A percentile compares a stretch with the other conserved stretches of the same genome.
phyloP scores from a whole-genome alignment of 2,113 vertebrate species.

The Amazona vittata region DNA sequence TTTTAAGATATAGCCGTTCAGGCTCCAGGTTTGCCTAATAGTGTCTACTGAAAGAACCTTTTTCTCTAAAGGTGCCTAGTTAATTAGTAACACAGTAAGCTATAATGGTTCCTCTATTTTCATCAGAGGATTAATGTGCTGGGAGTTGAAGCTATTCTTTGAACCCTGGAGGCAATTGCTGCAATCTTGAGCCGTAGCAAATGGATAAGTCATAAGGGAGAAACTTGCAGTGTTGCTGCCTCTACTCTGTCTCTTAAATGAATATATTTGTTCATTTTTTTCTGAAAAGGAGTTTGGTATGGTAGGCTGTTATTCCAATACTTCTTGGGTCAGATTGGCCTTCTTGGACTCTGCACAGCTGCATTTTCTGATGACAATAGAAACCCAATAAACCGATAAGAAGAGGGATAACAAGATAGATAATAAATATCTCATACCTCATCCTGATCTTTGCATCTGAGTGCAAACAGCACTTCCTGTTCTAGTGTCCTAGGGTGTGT shows the following conservation, averaged over 20 bases:
- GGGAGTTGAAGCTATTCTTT: neutral
- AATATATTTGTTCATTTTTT: neutral
- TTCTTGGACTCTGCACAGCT: neutral
- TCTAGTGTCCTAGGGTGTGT: neutral
- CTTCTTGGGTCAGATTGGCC: neutral
- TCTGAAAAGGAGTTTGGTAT: neutral
- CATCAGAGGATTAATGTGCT: neutral
- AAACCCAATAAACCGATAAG: neutral
- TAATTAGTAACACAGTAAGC: conserved; percentile 7
- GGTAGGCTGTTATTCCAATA: neutral
- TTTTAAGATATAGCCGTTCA: neutral
- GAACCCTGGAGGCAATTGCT: neutral
- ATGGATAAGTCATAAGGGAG: neutral
- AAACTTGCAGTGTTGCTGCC: neutral
- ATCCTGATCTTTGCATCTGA: neutral
- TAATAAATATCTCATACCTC: neutral
- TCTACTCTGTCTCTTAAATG: neutral
- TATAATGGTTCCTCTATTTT: neutral
- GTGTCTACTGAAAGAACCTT: neutral
- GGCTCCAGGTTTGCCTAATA: neutral
- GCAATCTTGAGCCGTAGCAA: neutral
- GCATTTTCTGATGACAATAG: neutral
- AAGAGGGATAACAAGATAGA: neutral
- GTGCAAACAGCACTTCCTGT: neutral
- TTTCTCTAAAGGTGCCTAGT: neutral